Conservation (phyloP, 2,113 vertebrate genomes). For the Dicentrarchus labrax region DNA sequence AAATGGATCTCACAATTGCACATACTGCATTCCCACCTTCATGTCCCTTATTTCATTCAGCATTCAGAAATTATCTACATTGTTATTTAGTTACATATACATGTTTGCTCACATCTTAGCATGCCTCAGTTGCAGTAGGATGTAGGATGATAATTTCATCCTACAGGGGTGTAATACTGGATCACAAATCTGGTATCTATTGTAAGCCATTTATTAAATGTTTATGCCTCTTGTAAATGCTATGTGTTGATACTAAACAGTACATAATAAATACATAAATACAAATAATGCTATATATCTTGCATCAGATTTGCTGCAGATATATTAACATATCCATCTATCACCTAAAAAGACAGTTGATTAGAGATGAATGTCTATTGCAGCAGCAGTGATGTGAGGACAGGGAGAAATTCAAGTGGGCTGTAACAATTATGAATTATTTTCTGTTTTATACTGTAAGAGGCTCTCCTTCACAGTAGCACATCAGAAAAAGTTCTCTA, state of each 20-base stretch:
- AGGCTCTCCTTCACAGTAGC: neutral
- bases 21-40: neutral
- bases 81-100: neutral
- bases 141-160: neutral
- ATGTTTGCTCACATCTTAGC: neutral
- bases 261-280: no score
- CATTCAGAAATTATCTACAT: neutral
- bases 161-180: neutral
- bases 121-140: neutral
- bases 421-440: neutral
- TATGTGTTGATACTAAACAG: no score
- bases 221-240: no score
- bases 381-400: neutral
- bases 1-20: conserved; percentile 7
- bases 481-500: neutral
- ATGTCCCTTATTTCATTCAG: conserved; percentile 19
- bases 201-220: no score
- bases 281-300: neutral
- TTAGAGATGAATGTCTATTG: neutral
- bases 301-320: neutral
- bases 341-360: neutral
- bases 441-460: neutral
- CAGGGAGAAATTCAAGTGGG: neutral
- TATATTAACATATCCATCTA: neutral
- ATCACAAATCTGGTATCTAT: neutral